These are phyloP conservation scores for Tholera decimalis DNA, from an alignment of 2,888 invertebrate species.

Conservation along the genomic window DNA sequence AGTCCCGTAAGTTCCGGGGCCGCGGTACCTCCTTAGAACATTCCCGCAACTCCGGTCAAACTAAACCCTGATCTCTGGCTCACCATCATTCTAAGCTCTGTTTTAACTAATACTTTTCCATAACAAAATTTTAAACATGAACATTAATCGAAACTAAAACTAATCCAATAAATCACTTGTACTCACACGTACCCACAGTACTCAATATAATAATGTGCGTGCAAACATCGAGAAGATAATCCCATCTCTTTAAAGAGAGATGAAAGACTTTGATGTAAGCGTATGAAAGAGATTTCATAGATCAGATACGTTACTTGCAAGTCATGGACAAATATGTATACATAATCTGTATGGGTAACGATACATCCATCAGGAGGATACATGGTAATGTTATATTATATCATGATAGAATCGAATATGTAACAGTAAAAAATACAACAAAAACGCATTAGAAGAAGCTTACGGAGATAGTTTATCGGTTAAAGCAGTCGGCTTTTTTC, in stretches of 20 bases:
- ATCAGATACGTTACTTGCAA: slow-evolving; percentile 63
- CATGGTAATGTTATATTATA: slow-evolving; percentile 38
- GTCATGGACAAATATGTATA: slow-evolving; percentile 73
- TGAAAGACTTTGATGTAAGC: slow-evolving; percentile 15
- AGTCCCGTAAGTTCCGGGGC: no score
- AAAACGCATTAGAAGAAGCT: no score
- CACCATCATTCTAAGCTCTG: slow-evolving; percentile 4
- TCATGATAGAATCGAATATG: no score
- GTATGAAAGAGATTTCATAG: slow-evolving; percentile 63
- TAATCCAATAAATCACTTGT: slow-evolving; percentile 59
- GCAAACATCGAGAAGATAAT: slow-evolving; percentile 72
- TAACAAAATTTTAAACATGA: slow-evolving; percentile 33
- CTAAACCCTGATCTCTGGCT: slow-evolving; percentile 1
- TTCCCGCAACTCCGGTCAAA: no score
- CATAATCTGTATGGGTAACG: slow-evolving; percentile 74
- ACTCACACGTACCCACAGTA: slow-evolving; percentile 57
- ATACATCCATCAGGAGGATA: slow-evolving; percentile 77
- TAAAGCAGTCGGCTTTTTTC: no score
- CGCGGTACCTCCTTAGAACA: no score
- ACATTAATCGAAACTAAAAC: slow-evolving; percentile 48
- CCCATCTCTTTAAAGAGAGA: slow-evolving; percentile 64
- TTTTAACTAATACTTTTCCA: slow-evolving; percentile 19
- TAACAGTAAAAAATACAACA: no score
- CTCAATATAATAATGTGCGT: slow-evolving; percentile 62
- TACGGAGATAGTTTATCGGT: no score